Conservation (phyloP, 2,888 invertebrate genomes). For the Tetragonula carbonaria region DNA sequence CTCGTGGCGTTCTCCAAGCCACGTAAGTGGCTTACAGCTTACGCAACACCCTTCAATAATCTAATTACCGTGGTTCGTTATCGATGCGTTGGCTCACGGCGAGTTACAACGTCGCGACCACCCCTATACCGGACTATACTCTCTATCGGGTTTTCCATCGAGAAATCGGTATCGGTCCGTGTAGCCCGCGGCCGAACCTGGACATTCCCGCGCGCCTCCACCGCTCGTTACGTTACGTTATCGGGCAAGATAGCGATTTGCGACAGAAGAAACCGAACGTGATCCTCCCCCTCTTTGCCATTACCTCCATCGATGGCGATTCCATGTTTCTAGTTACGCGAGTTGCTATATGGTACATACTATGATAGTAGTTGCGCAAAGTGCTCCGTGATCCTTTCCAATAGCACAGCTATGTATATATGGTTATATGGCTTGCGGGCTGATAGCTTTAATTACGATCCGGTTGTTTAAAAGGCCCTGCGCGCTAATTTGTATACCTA, state of each 20-base stretch:
- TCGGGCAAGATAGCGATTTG: neutral
- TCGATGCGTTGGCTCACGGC: conserved; percentile 42
- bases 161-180: conserved; percentile 8
- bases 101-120: conserved; percentile 2
- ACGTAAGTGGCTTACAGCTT: conserved; percentile 43
- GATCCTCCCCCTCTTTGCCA: neutral
- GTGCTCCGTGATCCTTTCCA: neutral
- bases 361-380: neutral
- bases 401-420: neutral
- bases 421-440: neutral
- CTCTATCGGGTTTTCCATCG: conserved; percentile 35
- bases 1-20: conserved; percentile 18
- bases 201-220: neutral
- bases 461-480: neutral
- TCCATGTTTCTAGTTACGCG: neutral
- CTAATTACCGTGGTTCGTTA: conserved; percentile 52
- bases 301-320: neutral
- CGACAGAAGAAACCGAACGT: conserved; percentile 3
- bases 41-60: conserved; percentile 54
- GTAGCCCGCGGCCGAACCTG: neutral
- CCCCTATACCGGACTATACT: neutral
- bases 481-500: neutral
- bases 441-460: neutral
- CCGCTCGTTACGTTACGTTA: conserved; percentile 10
- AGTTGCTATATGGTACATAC: no score